Base-by-base conservation (phyloP, 2,113 vertebrate species). In the Engraulis encrasicolus region DNA sequence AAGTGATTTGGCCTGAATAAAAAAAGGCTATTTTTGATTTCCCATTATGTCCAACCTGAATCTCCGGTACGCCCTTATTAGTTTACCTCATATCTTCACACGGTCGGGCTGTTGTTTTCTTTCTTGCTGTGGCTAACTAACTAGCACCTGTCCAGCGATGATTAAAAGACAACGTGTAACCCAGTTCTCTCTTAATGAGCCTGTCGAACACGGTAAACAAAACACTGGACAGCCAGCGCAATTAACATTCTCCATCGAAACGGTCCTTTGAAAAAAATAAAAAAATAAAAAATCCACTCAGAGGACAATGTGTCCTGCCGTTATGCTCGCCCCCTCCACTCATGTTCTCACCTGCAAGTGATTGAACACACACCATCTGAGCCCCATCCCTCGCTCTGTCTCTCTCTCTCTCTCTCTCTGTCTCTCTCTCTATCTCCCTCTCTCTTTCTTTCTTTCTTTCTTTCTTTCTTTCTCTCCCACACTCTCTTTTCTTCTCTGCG, bases 381-480 rank as follows among this genome's bases (percentile, higher is more conserved):
- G 54, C 49, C 80, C 50, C 34, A 58, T 23, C 27, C 71, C 11
- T 78, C 18, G n/a, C 38, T 23, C 78, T 78, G 6, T 79, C 58
- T 86, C 79, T 54, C 83, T 85, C 9, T 81, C 11, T 84, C 48
- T 31, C 54, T 61, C 48, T 50, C 17, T 20, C 83, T 38, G 19
- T 23, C 34, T 81, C 36, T 23, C 37, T 6, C 1, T 6, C 0
- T 1, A 19, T 54, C 18, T 78, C 50, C 6, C n/a, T 48, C n/a
- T 27, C 45, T 49, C 20, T 80, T 23, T 36, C 38, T 83, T 36
- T 18, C 19, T 78, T 27, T 20, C 27, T 50, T 78, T 61, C 36
- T 23, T 66, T 66, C 58, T 48, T 11, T 66, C 50, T 6, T 17
- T 27, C 45, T 49, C 20, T 80, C 36, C n/a, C 38, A 79, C 49